Evolutionary conservation across 2,113 vertebrate genomes (phyloP).

Genomic region (Hippocampus abdominalis): DNA sequence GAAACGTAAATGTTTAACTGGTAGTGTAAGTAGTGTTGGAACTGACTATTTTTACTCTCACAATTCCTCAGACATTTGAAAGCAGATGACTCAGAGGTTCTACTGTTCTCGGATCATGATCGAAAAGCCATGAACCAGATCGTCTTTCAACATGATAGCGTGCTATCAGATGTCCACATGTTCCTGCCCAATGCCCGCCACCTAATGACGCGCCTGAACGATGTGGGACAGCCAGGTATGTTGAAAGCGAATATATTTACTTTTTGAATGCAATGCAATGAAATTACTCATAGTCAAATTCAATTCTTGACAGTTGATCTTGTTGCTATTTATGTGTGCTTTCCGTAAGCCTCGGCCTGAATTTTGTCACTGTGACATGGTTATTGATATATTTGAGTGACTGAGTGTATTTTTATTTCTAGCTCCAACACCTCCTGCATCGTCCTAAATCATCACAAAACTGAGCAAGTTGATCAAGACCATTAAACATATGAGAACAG

Average conservation of each 20-base stretch:
- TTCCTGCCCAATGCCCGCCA: conserved; percentile 14
- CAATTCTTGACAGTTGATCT: background rate
- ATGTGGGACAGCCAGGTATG: conserved; percentile 52
- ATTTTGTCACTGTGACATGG: background rate
- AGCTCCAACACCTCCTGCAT: background rate
- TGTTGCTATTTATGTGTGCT: background rate
- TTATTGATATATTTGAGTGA: background rate
- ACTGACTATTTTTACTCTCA: background rate
- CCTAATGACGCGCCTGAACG: conserved; percentile 49
- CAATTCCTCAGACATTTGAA: background rate
- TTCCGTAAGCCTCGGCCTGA: background rate
- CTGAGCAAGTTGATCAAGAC: background rate
- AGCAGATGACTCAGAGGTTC: background rate
- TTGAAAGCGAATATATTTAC: background rate
- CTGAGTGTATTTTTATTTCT: background rate
- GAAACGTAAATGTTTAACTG: too few relatives aligned
- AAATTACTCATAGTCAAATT: background rate
- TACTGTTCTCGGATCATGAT: background rate
- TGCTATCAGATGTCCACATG: conserved; percentile 62
- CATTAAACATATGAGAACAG: background rate
- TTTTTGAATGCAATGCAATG: background rate
- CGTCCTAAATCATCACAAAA: background rate
- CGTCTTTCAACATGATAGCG: conserved; percentile 43
- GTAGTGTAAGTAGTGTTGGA: background rate
- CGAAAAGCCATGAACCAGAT: conserved; percentile 46